These are phyloP conservation scores for Caligus rogercresseyi DNA, from an alignment of 1,140 invertebrate species.

Conservation along the genomic window DNA sequence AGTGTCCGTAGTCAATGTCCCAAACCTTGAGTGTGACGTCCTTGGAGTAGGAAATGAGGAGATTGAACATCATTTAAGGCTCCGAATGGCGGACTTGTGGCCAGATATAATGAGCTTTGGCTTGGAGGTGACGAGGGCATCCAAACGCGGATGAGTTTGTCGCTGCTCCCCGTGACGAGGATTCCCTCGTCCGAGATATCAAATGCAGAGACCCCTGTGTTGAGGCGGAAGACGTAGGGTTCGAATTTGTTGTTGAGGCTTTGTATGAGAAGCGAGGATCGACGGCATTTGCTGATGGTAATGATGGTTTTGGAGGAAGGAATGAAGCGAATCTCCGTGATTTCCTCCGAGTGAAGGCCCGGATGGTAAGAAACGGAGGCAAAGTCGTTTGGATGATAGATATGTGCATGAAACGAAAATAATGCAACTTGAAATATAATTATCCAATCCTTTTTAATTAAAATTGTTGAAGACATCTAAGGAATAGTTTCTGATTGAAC, in stretches of 20 bases:
- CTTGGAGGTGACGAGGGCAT: slow-evolving; percentile 17
- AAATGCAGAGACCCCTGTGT: neutral
- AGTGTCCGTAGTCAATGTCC: neutral
- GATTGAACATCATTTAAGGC: neutral
- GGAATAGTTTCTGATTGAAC: too few relatives aligned
- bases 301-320: neutral
- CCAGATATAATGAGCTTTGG: slow-evolving; percentile 11
- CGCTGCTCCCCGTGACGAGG: slow-evolving; percentile 16
- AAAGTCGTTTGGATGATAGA: neutral
- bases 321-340: neutral
- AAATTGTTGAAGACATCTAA: too few relatives aligned
- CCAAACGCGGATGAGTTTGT: slow-evolving; percentile 14
- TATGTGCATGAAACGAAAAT: neutral
- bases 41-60: slow-evolving; percentile 14
- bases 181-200: neutral
- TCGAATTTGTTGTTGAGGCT: slow-evolving; percentile 7
- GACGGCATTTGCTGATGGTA: neutral
- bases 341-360: neutral
- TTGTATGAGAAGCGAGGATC: slow-evolving; percentile 7
- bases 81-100: slow-evolving; percentile 11
- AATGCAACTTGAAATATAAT: too few relatives aligned
- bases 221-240: slow-evolving; percentile 2
- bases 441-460: too few relatives aligned
- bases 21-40: slow-evolving; percentile 14
- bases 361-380: neutral